Evolutionary conservation across 2,797 vertebrate species (phyloP), one percentile per base, ranked within the genome.

Genomic region (Chelmon rostratus): DNA sequence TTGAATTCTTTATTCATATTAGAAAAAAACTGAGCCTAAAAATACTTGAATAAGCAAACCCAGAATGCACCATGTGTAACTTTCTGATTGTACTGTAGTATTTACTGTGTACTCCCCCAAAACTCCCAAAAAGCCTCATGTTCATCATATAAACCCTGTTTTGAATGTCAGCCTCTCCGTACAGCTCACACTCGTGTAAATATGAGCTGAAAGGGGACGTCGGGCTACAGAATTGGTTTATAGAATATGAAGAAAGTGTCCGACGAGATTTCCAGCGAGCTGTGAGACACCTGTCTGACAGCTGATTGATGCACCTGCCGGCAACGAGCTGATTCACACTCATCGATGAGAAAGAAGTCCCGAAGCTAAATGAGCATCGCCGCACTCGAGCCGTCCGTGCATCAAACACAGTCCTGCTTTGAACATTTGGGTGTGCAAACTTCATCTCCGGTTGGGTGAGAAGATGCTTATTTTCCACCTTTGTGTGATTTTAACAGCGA

Each of bases 101-200:
- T 15, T 1, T 4, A 13, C 1, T 10, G 15, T 19, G 9, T 12
- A 19, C n/a, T n/a, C 25, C 57, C 49, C 70, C n/a, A 8, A 57
- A 47, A 68, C 18, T 21, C 42, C 54, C 56, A 21, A 2, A 21
- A 37, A 37, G 54, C 31, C 31, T 21, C 8, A 19, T 19, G 11
- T 28, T 31, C 3, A 5, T 19, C 28, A 33, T 4, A 4, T 56
- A 6, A 37, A 37, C 8, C 56, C 1, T 13, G 33, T 21, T 58
- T 54, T 33, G 31, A 16, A 67, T 53, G 25, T 52, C 47, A 57
- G 49, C 78, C 49, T 70, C 56, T n/a, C 44, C 66, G 52, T 35
- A 38, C 65, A 64, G 75, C 68, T 69, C 50, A 61, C 10, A 2
- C 58, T 71, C 58, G 66, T 83, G 61, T 76, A 75, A 77, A 67